A percentile compares a stretch with the other conserved stretches of the same genome.
phyloP scores from a whole-genome alignment of 2,113 vertebrate genomes.

The Megaptera novaeangliae region DNA sequence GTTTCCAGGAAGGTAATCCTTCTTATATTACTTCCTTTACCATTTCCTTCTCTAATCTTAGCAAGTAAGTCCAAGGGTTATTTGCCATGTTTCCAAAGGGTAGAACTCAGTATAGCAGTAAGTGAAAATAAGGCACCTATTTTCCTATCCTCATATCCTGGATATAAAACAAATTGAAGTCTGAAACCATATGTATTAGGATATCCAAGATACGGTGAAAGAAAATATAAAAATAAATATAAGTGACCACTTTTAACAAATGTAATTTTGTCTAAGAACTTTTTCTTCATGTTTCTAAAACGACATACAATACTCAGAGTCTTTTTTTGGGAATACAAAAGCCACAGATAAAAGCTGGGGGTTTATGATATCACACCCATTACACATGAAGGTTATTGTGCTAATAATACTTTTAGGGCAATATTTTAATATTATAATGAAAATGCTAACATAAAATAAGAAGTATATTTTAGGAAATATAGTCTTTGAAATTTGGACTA shows the following conservation, averaged over 20 bases:
- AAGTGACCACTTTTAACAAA: slow-evolving; percentile 27
- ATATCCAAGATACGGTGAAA: slow-evolving; percentile 19
- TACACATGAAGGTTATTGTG: not conserved
- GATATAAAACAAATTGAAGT: slow-evolving; percentile 39
- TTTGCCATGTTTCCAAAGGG: slow-evolving; percentile 19
- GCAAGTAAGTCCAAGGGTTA: not conserved
- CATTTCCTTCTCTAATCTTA: slow-evolving; percentile 38
- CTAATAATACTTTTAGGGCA: not conserved
- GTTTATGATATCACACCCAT: not conserved
- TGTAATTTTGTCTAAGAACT: not conserved
- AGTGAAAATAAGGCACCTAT: slow-evolving; percentile 49
- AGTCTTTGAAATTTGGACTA: slow-evolving; percentile 20
- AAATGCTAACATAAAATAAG: slow-evolving; percentile 7
- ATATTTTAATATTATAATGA: not conserved
- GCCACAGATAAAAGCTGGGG: not conserved
- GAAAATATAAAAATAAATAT: slow-evolving; percentile 53
- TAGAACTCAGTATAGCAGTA: slow-evolving; percentile 1
- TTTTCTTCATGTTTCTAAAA: not conserved
- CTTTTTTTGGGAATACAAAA: not conserved
- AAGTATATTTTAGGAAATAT: not conserved
- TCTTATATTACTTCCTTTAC: slow-evolving; percentile 54
- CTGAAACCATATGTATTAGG: not conserved
- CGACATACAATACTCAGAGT: not conserved
- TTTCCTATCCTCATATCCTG: slow-evolving; percentile 12
- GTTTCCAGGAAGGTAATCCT: slow-evolving; percentile 50